Percentiles rank a stretch among this genome's conserved stretches.
Evolutionary conservation across 2,113 vertebrate genomes (phyloP).

Genomic region (Oncorhynchus clarkii): DNA sequence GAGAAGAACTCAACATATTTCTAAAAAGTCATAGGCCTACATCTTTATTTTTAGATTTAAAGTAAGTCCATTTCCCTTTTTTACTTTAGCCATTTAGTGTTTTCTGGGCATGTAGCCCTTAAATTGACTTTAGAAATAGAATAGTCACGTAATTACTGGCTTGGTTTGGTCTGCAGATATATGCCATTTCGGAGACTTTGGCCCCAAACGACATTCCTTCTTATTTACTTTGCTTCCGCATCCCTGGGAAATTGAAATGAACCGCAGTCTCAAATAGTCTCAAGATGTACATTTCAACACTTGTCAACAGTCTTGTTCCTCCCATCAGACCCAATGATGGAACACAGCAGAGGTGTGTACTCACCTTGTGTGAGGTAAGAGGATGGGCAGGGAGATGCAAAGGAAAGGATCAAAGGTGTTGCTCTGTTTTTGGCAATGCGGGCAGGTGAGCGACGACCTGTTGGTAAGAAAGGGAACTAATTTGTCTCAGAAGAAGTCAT

Average conservation of each 20-base stretch:
- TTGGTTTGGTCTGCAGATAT: not conserved
- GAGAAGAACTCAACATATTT: not conserved
- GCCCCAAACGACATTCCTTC: not conserved
- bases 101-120: not conserved
- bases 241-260: not conserved
- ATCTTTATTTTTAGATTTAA: not conserved
- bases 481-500: not conserved
- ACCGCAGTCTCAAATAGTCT: not conserved
- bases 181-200: not conserved
- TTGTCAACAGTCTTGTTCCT: not conserved
- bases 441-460: constrained; percentile 96
- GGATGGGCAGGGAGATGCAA: constrained; percentile 95
- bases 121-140: not conserved
- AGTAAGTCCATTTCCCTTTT: not conserved
- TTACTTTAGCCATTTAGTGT: not conserved
- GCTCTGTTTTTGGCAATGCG: constrained; percentile 98
- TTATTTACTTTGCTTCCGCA: not conserved
- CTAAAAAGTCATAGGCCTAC: not conserved
- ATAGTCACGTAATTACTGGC: not conserved
- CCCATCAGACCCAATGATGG: not conserved
- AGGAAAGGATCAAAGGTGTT: constrained; percentile 98
- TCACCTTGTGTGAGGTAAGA: constrained; percentile 93
- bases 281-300: constrained; percentile 20
- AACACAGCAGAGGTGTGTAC: constrained; percentile 26
- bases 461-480: constrained; percentile 15